Conservation (phyloP, 2,888 invertebrate genomes). For the Elegia similella region DNA sequence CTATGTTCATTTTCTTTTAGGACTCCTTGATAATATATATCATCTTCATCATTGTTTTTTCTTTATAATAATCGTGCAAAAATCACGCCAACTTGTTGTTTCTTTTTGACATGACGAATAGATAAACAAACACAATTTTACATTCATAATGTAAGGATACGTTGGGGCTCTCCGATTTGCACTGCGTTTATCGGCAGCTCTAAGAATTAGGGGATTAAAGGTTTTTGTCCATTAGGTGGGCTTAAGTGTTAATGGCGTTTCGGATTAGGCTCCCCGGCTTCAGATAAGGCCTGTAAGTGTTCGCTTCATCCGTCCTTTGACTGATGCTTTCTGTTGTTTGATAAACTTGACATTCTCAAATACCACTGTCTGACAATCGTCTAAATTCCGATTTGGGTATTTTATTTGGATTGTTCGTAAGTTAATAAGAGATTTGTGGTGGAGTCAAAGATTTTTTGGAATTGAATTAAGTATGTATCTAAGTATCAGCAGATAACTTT, state of each 20-base stretch:
- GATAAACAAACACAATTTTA: background rate
- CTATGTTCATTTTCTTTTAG: too few species aligned
- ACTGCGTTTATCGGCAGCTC: slow-evolving; percentile 50
- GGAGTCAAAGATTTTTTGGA: background rate
- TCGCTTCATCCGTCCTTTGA: slow-evolving; percentile 61
- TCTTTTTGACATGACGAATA: too few species aligned
- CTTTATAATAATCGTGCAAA: too few species aligned
- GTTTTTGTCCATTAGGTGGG: slow-evolving; percentile 77
- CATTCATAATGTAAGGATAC: slow-evolving; percentile 25
- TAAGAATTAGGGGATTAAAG: slow-evolving; percentile 65
- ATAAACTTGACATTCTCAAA: slow-evolving; percentile 42
- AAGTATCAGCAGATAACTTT: background rate
- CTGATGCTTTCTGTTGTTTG: slow-evolving; percentile 65
- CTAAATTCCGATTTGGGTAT: background rate
- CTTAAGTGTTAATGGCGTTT: slow-evolving; percentile 75
- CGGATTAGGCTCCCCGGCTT: slow-evolving; percentile 61
- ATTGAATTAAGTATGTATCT: background rate
- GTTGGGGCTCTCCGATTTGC: slow-evolving; percentile 46
- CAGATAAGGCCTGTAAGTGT: slow-evolving; percentile 57
- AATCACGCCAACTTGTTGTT: too few species aligned
- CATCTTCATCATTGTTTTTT: too few species aligned
- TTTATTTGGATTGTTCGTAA: background rate
- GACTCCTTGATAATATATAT: too few species aligned
- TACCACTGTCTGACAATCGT: background rate
- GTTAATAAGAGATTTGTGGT: background rate